Conservation (phyloP, 2,888 invertebrate species). For the Rhamphomyia laevipes region DNA sequence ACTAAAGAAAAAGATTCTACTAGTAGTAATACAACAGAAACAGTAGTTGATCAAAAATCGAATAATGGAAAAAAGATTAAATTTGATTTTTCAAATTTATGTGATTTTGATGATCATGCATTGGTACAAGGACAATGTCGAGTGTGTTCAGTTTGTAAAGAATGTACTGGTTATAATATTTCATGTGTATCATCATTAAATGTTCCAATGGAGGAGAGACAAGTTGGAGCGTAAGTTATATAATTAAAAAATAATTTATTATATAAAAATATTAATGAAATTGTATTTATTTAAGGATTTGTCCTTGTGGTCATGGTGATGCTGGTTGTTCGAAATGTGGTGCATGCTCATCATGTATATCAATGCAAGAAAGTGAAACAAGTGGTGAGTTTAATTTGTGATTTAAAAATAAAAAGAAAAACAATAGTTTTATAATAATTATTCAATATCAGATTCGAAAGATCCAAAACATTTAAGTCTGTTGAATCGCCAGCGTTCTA, state of each 20-base stretch:
- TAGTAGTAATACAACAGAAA: constrained; percentile 14
- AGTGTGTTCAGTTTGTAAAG: constrained; percentile 72
- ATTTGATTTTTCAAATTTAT: constrained; percentile 32
- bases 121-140: constrained; percentile 37
- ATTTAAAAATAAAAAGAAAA: constrained; percentile 8
- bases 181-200: constrained; percentile 55
- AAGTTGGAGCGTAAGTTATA: constrained; percentile 70
- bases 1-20: constrained; percentile 45
- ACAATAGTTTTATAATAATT: constrained; percentile 1
- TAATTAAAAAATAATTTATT: neutral
- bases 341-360: constrained; percentile 77
- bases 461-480: constrained; percentile 29
- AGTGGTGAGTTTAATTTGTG: constrained; percentile 21
- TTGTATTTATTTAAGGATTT: constrained; percentile 48
- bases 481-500: constrained; percentile 40
- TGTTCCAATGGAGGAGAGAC: constrained; percentile 62
- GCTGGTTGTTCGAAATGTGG: constrained; percentile 90
- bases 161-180: constrained; percentile 87
- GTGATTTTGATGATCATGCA: constrained; percentile 44
- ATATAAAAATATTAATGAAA: neutral
- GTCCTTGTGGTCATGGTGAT: constrained; percentile 92
- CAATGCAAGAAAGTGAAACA: constrained; percentile 33
- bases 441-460: constrained; percentile 20
- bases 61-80: constrained; percentile 19
- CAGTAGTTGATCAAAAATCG: constrained; percentile 7